Evolutionary conservation across 2,888 invertebrate genomes (phyloP).

Genomic region (Apamea crenata): DNA sequence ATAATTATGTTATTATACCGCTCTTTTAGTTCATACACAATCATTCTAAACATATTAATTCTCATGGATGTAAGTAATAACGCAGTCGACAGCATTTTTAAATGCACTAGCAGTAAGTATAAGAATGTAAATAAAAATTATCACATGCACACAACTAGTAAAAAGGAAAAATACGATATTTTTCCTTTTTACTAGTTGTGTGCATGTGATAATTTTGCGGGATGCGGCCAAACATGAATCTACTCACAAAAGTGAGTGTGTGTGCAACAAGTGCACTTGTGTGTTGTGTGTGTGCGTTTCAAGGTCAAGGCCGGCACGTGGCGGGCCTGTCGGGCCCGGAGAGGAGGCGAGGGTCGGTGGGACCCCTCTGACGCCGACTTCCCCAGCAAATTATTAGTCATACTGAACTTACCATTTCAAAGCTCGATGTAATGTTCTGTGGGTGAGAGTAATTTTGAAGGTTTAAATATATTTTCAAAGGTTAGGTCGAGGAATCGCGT

Average conservation of each 20-base stretch:
- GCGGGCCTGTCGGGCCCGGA: slow-evolving; percentile 60
- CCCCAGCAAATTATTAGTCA: slow-evolving; percentile 58
- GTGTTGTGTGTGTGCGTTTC: slow-evolving; percentile 73
- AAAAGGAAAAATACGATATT: slow-evolving; percentile 8
- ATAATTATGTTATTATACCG: not conserved
- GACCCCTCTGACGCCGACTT: slow-evolving; percentile 54
- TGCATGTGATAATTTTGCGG: too few species aligned
- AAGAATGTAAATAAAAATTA: not conserved
- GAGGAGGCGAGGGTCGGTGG: too few species aligned
- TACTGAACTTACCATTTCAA: slow-evolving; percentile 51
- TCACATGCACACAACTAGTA: not conserved
- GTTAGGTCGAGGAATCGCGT: not conserved
- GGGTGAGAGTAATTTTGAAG: slow-evolving; percentile 7
- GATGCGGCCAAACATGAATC: slow-evolving; percentile 5
- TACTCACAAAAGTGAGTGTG: slow-evolving; percentile 24
- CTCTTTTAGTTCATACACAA: not conserved
- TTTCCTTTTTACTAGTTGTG: too few species aligned
- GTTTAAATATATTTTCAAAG: slow-evolving; percentile 9
- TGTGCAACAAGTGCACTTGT: slow-evolving; percentile 66
- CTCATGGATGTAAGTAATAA: not conserved
- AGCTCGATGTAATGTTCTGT: slow-evolving; percentile 3
- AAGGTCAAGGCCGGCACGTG: slow-evolving; percentile 85
- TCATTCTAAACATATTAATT: not conserved
- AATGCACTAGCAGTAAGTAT: not conserved
- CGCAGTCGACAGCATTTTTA: not conserved